Base-by-base conservation (phyloP, 1,140 invertebrate species). In the Micrasema minimum region DNA sequence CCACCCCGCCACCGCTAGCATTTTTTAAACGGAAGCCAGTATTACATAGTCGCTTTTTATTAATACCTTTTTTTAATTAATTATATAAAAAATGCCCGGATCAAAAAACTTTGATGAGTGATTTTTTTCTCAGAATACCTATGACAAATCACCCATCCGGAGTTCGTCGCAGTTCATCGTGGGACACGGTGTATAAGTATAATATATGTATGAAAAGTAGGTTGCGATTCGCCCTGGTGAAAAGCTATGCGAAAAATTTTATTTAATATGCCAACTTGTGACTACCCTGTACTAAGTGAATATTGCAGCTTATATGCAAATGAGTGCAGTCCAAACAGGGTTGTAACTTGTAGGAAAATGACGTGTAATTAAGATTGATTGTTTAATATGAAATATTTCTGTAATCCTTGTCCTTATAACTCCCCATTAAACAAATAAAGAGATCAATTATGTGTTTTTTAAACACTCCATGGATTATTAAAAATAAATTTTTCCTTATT, bases 351-450 rank as follows among this genome's bases (percentile, higher is more conserved):
- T 22, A 38, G 12, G 11, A 22, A 43, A 62, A 62, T 62, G 10
- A 31, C 14, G 11, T 43, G 35, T 62, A 62, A 62, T 62, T 62
- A 62, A 62, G 57, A 62, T 62, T 41, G 57, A 62, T 62, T 62
- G 41, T 20, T 62, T 45, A n/a, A 62, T 45, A 62, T 62, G 20
- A 62, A 62, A 57, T 31, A 35, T 57, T 2, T 16, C n/a, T 38
- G 31, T 57, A 57, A 57, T 57, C 53, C 14, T 37, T n/a, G n/a
- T n/a, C n/a, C n/a, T n/a, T n/a, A n/a, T n/a, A n/a, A n/a, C n/a
- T n/a, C n/a, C n/a, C n/a, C n/a, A n/a, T n/a, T n/a, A n/a, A n/a
- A n/a, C n/a, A n/a, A n/a, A n/a, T n/a, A n/a, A n/a, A n/a, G n/a
- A n/a, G n/a, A n/a, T n/a, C n/a, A n/a, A n/a, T n/a, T n/a, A n/a